phyloP scores from a whole-genome alignment of 2,797 vertebrate species.

The Darevskia mixta region DNA sequence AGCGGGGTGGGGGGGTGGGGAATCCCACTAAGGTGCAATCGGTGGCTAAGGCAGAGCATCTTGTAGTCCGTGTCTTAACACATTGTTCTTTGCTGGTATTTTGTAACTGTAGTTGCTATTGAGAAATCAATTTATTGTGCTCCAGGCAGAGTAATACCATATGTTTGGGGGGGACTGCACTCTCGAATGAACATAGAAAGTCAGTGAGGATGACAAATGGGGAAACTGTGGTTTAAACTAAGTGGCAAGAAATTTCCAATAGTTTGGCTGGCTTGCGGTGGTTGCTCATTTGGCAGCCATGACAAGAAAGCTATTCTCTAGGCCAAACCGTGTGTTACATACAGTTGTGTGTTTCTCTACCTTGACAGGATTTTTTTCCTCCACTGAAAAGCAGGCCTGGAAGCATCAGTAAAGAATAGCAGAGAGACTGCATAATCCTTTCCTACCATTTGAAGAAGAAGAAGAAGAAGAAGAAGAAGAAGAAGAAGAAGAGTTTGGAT shows the following conservation, averaged over 20 bases:
- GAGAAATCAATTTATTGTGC: conserved; percentile 24
- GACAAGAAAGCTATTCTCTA: background rate
- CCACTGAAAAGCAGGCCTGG: background rate
- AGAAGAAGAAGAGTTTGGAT: too few species aligned
- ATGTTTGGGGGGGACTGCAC: background rate
- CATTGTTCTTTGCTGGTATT: conserved; percentile 18
- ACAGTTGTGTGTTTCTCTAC: background rate
- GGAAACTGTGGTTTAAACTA: background rate
- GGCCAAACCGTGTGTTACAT: background rate
- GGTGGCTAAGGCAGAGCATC: background rate
- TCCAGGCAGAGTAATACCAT: conserved; percentile 18
- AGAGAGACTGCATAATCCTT: background rate
- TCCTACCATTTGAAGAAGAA: background rate
- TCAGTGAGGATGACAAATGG: background rate
- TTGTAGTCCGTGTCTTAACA: background rate
- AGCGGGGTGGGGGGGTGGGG: background rate
- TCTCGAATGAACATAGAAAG: conserved; percentile 18
- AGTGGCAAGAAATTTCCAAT: conserved; percentile 13
- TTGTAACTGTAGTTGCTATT: conserved; percentile 18
- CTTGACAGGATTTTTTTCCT: background rate
- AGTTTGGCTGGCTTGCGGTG: background rate
- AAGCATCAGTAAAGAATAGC: background rate
- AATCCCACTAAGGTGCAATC: background rate
- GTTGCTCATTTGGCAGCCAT: background rate
- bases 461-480: too few species aligned